These are phyloP conservation scores for Hafferia zeledoni DNA, from an alignment of 2,797 vertebrate genomes.

Conservation along the genomic window DNA sequence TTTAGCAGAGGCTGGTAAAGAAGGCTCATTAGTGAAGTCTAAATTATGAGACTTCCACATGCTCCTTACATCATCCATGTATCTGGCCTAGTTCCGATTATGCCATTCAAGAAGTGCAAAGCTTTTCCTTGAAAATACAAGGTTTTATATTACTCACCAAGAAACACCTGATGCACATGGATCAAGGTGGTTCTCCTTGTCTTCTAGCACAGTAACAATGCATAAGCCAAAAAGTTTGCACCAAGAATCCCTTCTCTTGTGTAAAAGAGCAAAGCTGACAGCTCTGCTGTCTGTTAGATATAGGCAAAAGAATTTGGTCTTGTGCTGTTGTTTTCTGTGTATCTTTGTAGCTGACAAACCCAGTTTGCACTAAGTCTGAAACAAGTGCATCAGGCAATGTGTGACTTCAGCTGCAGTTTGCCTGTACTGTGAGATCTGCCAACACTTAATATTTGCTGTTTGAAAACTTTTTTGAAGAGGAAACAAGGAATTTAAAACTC, in stretches of 20 bases:
- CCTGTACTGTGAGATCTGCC: neutral
- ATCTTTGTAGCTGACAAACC: neutral
- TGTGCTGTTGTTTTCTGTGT: neutral
- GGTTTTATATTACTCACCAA: neutral
- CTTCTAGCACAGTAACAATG: neutral
- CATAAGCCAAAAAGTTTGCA: neutral
- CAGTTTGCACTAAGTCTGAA: neutral
- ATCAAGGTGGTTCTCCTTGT: neutral
- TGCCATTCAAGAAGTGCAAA: neutral
- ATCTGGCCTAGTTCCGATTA: neutral
- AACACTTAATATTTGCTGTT: neutral
- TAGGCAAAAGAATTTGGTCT: neutral
- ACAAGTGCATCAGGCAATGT: accelerated
- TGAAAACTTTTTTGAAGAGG: neutral
- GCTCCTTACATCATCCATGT: neutral
- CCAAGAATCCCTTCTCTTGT: neutral
- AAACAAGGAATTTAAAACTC: neutral
- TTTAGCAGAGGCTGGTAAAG: neutral
- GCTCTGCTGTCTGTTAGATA: neutral
- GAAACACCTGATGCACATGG: neutral
- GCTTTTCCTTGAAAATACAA: neutral
- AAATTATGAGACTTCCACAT: neutral
- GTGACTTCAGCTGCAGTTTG: neutral
- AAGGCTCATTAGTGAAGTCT: neutral
- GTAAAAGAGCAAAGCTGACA: neutral